phyloP scores from a whole-genome alignment of 2,888 invertebrate species.

The Caenorhabditis sulstoni region DNA sequence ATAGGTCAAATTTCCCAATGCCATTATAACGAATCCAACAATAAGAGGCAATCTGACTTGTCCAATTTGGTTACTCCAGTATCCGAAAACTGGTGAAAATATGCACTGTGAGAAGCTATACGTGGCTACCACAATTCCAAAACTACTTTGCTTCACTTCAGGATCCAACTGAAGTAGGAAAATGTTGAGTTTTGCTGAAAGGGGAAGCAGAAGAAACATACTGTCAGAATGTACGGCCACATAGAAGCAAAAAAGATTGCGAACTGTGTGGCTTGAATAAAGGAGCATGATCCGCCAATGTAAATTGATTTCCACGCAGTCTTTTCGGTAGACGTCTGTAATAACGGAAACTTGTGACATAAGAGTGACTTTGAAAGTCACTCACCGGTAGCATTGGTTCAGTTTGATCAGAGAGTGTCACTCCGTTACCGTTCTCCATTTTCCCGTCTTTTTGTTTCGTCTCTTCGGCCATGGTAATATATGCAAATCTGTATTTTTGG shows the following conservation, averaged over 20 bases:
- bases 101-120: constrained; percentile 66
- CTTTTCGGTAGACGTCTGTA: constrained; percentile 45
- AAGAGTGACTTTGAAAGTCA: neutral
- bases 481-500: constrained; percentile 40
- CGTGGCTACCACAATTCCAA: constrained; percentile 61
- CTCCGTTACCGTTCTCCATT: constrained; percentile 24
- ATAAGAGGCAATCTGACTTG: constrained; percentile 61
- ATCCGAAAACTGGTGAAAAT: constrained; percentile 62
- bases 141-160: constrained; percentile 58
- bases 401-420: constrained; percentile 29
- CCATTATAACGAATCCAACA: constrained; percentile 64
- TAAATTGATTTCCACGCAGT: constrained; percentile 68
- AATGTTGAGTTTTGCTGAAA: neutral
- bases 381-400: constrained; percentile 55
- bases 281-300: constrained; percentile 59
- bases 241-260: constrained; percentile 66
- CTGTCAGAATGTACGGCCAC: constrained; percentile 67
- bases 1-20: constrained; percentile 65
- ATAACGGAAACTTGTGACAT: neutral
- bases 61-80: constrained; percentile 65
- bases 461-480: constrained; percentile 31
- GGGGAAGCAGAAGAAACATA: constrained; percentile 4
- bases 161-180: constrained; percentile 59
- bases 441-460: constrained; percentile 13
- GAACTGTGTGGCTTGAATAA: constrained; percentile 67